Evolutionary conservation across 2,888 invertebrate genomes (phyloP).

Genomic region (Pristionchus maxplancki): DNA sequence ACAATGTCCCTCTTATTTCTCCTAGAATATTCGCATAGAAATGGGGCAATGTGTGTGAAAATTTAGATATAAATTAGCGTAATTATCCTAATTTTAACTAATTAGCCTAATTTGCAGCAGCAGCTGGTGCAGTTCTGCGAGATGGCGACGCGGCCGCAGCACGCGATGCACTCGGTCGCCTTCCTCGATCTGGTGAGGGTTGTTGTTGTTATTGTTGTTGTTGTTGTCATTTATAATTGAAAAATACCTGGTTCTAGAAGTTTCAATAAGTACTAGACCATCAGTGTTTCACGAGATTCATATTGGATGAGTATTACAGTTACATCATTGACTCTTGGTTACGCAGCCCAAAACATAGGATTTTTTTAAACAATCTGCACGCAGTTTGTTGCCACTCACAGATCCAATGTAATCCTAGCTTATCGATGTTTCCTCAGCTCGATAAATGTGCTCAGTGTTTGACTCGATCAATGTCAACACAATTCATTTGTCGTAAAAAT

Average conservation of each 20-base stretch:
- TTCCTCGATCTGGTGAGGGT: constrained; percentile 60
- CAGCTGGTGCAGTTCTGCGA: constrained; percentile 53
- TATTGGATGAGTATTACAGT: neutral
- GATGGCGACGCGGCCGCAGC: constrained; percentile 60
- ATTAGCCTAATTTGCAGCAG: constrained; percentile 10
- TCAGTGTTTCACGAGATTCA: no score
- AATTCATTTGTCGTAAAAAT: neutral
- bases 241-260: no score
- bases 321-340: neutral
- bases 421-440: no score
- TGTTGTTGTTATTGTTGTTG: neutral
- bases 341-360: no score
- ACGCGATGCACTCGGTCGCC: constrained; percentile 63
- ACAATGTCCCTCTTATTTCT: no score
- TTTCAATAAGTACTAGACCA: no score
- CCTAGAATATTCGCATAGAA: no score
- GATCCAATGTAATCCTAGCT: no score
- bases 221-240: neutral
- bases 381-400: no score
- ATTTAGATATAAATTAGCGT: neutral
- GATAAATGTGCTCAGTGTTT: no score
- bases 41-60: neutral
- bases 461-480: no score
- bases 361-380: neutral
- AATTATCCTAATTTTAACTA: neutral